Evolutionary conservation across 2,888 invertebrate genomes (phyloP), one percentile per base, ranked within the genome.

Genomic region (Agriopis marginaria): DNA sequence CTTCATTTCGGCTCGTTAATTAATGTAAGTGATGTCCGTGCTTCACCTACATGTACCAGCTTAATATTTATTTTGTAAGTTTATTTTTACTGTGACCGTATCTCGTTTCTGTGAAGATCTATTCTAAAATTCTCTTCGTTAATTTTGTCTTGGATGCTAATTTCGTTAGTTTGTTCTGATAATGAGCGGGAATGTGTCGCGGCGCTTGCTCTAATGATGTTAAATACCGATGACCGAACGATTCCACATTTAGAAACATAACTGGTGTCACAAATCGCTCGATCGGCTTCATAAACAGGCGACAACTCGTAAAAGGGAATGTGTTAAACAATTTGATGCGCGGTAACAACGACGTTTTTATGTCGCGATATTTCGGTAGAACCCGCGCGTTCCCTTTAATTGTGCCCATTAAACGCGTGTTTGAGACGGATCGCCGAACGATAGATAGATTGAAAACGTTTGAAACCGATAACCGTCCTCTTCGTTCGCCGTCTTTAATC

Each of bases 251-350:
- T 81, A 78, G 84, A 86, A 83, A 77, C 79, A 78, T 74, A 81
- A 81, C 75, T 78, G 76, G 76, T 86, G 83, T 88, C 88, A 86
- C 86, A 86, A 87, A 87, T 87, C 87, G 86, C 79, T 83, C 83
- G 80, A 86, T 83, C 74, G 81, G 84, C 83, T 83, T 86, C 85
- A 85, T 90, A 90, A 91, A 92, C 84, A 80, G 75, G 81, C 84
- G 87, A 88, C 88, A 86, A 83, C 86, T 87, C 87, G 88, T 91
- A 90, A 91, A 90, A 84, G 77, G 86, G 86, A 87, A 90, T 84
- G 91, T 90, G 92, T 91, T 89, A 89, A 90, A 91, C 90, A 91
- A 91, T 91, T 90, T 89, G 92, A 92, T 90, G 90, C 88, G 88
- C 86, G 86, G 86, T 86, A 85, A 86, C 86, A 87, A 84, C 86